Conservation (phyloP, 2,797 vertebrate species). For the Danio albolineatus region DNA sequence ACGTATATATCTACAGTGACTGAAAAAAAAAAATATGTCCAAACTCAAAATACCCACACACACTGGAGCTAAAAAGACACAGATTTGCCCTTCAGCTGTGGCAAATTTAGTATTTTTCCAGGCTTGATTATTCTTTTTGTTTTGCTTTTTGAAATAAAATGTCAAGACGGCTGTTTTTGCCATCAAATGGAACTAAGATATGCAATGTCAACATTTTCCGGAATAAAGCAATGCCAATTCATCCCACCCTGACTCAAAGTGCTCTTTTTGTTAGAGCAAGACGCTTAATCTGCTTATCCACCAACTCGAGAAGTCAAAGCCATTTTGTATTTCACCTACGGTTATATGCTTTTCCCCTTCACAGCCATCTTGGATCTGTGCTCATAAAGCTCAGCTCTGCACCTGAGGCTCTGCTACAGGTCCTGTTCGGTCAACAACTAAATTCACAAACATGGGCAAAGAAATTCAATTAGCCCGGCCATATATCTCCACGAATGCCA, state of each 20-base stretch:
- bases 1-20: no score
- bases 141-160: background rate
- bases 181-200: background rate
- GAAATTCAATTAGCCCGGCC: constrained; percentile 70
- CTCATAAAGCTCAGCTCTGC: constrained; percentile 57
- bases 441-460: constrained; percentile 68
- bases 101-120: background rate
- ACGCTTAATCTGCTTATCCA: constrained; percentile 66
- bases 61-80: no score
- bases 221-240: background rate
- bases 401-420: constrained; percentile 64
- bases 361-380: constrained; percentile 66
- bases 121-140: no score
- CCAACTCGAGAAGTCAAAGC: constrained; percentile 65
- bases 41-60: no score
- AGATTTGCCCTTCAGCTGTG: no score
- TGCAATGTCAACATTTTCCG: background rate
- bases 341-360: constrained; percentile 55
- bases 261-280: constrained; percentile 57
- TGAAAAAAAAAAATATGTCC: no score
- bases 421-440: constrained; percentile 49
- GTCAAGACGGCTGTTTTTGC: background rate
- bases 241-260: constrained; percentile 57
- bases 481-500: constrained; percentile 72
- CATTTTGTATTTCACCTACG: constrained; percentile 59